Evolutionary conservation across 1,140 invertebrate genomes (phyloP).

Genomic region (Drosophila littoralis): DNA sequence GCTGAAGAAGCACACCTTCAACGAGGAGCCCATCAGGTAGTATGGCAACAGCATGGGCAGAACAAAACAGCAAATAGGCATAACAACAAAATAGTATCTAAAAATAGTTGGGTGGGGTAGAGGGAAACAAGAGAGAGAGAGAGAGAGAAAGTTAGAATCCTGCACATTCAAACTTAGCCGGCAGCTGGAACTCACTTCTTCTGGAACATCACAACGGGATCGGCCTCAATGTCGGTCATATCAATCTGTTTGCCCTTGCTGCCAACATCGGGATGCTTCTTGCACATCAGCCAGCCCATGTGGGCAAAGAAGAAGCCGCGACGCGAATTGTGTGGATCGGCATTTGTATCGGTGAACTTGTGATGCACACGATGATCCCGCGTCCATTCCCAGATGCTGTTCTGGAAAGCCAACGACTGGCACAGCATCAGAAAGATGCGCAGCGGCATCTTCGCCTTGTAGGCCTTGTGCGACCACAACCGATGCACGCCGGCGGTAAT

Average conservation of each 20-base stretch:
- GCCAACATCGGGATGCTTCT: constrained; percentile 87
- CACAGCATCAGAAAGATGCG: constrained; percentile 86
- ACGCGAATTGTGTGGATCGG: constrained; percentile 88
- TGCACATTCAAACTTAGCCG: not conserved
- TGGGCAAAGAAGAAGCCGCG: constrained; percentile 89
- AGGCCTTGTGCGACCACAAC: constrained; percentile 92
- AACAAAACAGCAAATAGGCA: constrained; percentile 89
- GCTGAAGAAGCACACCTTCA: constrained; percentile 84
- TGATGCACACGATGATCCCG: constrained; percentile 88
- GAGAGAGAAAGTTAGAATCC: not conserved
- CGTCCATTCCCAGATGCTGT: constrained; percentile 86
- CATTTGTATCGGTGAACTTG: constrained; percentile 88
- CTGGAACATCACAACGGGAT: constrained; percentile 90
- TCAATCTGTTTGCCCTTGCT: constrained; percentile 88
- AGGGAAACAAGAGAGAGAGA: not conserved
- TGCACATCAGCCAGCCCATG: constrained; percentile 87
- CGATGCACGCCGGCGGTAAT: constrained; percentile 94
- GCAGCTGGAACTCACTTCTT: constrained; percentile 85
- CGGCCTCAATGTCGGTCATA: constrained; percentile 88
- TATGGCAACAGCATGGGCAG: constrained; percentile 89
- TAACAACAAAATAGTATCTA: constrained; percentile 89
- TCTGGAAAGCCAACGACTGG: constrained; percentile 85
- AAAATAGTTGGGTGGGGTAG: too few relatives aligned
- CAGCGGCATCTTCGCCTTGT: constrained; percentile 91
- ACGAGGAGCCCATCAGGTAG: constrained; percentile 87